A percentile compares a stretch with the other conserved stretches of the same genome.
These are phyloP conservation scores for Pterocles burchelli DNA, from an alignment of 2,113 vertebrate genomes.

Conservation along the genomic window DNA sequence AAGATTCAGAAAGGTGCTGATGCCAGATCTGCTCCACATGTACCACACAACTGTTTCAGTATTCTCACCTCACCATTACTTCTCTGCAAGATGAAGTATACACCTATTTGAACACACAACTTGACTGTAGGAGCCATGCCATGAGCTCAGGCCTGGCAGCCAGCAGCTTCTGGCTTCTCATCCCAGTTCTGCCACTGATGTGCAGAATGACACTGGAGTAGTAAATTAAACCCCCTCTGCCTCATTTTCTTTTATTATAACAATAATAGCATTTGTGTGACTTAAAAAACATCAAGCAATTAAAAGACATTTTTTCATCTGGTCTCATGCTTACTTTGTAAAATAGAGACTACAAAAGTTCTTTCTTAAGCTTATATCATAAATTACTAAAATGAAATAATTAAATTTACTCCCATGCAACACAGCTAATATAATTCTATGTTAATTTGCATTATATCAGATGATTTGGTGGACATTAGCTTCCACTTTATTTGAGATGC, in stretches of 20 bases:
- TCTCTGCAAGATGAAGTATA: neutral
- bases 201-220: neutral
- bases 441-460: neutral
- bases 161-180: neutral
- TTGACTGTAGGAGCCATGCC: neutral
- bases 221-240: neutral
- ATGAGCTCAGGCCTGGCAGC: neutral
- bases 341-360: neutral
- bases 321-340: neutral
- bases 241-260: neutral
- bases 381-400: neutral
- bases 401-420: neutral
- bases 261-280: neutral
- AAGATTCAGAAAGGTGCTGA: neutral
- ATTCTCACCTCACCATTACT: neutral
- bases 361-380: neutral
- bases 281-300: neutral
- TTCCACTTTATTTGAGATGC: neutral
- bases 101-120: neutral
- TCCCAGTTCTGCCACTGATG: neutral
- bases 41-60: neutral
- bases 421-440: neutral
- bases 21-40: neutral
- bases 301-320: neutral
- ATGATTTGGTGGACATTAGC: neutral